phyloP scores from a whole-genome alignment of 1,140 invertebrate genomes.

The Drosophila navojoa region DNA sequence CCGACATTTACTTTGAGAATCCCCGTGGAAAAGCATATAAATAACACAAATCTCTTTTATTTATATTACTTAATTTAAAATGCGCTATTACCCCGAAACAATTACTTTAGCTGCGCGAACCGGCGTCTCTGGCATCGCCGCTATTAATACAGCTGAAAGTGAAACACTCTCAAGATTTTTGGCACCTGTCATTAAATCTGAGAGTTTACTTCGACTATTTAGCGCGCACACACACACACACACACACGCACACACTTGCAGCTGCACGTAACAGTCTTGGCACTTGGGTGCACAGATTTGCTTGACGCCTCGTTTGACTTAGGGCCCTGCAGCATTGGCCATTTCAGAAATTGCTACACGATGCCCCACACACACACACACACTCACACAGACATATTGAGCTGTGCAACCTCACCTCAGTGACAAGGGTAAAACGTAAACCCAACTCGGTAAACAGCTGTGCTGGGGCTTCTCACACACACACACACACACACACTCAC shows the following conservation, averaged over 20 bases:
- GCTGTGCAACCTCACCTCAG: conserved; percentile 23
- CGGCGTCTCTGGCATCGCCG: conserved; percentile 1
- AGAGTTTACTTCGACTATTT: conserved; percentile 36
- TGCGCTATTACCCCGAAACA: conserved; percentile 23
- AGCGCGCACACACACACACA: background rate
- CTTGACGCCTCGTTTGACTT: conserved; percentile 51
- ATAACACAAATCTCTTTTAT: background rate
- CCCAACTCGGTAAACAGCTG: conserved; percentile 67
- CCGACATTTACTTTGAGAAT: background rate
- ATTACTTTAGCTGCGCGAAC: conserved; percentile 22
- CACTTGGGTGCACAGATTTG: conserved; percentile 48
- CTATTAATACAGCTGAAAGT: conserved; percentile 37
- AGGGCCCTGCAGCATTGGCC: conserved; percentile 44
- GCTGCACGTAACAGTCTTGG: conserved; percentile 22
- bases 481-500: conserved; percentile 40
- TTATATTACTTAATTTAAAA: conserved; percentile 29
- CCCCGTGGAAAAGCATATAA: background rate
- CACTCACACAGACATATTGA: background rate
- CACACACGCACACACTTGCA: conserved; percentile 9
- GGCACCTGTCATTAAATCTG: conserved; percentile 49
- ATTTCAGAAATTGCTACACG: conserved; percentile 35
- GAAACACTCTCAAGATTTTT: conserved; percentile 42
- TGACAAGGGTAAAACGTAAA: conserved; percentile 53
- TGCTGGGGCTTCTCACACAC: conserved; percentile 53
- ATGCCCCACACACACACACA: conserved; percentile 3